Evolutionary conservation across 1,140 invertebrate genomes (phyloP), one percentile per base, ranked within the genome.

Genomic region (Teleopsis dalmanni): DNA sequence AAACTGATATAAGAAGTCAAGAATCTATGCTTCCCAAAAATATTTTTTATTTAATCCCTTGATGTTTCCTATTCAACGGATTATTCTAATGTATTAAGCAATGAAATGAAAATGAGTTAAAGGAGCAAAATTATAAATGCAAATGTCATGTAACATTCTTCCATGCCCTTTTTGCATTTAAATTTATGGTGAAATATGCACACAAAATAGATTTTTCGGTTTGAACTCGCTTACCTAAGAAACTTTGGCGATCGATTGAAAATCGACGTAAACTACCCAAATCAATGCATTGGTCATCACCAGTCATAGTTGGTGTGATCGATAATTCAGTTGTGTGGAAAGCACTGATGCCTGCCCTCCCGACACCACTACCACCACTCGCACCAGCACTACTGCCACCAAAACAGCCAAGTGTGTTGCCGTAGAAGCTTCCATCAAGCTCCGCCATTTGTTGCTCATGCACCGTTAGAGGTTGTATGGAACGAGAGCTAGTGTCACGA

Each of bases 201-300:
- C n/a, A n/a, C n/a, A n/a, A n/a, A n/a, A n/a, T n/a, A n/a, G n/a
- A n/a, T n/a, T n/a, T n/a, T n/a, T n/a, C n/a, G n/a, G 11, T 41
- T 25, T 34, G 46, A 27, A 42, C 26, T 27, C 29, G 46, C 65
- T 68, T 68, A 68, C 65, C 65, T 31, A 65, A 57, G 62, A 68
- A 68, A 61, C 65, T 68, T 49, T 68, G 65, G 26, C 65, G 65
- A 65, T 68, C 65, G 50, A 68, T 68, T 36, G 65, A 68, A 49
- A 68, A 68, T 51, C 65, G 65, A 41, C 65, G 59, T 37, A 68
- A 54, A 53, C 65, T 68, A 42, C 65, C 65, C 62, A 68, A 61
- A 58, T 68, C 65, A 42, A 68, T 68, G 35, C 57, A 68, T 49
- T 68, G 65, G 51, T 68, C 65, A 56, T 68, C 65, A 44, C 55